Evolutionary conservation across 2,797 vertebrate species (phyloP).

Genomic region (Pipistrellus pipistrellus): DNA sequence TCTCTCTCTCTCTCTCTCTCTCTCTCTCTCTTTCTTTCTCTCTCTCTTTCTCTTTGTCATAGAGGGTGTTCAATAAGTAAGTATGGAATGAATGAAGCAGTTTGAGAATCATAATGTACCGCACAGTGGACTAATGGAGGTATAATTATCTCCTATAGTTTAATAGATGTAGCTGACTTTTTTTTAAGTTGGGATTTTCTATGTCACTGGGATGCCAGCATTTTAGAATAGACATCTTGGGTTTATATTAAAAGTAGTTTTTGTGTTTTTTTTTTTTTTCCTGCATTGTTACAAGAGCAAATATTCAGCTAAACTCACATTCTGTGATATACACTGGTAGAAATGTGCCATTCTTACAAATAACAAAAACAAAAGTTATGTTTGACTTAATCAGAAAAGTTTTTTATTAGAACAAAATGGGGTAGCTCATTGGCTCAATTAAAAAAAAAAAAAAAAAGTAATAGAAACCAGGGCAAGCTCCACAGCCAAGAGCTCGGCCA

Average conservation of each 20-base stretch:
- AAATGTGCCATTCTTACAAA: neutral
- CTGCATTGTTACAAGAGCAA: neutral
- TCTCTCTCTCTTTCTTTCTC: neutral
- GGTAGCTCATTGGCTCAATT: neutral
- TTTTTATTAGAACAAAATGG: neutral
- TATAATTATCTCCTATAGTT: neutral
- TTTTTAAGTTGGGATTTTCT: neutral
- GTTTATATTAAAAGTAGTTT: neutral
- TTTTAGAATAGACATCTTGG: constrained; percentile 29
- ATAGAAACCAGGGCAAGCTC: neutral
- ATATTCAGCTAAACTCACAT: neutral
- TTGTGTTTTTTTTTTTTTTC: neutral
- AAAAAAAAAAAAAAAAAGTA: neutral
- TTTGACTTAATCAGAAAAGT: neutral
- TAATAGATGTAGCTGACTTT: constrained; percentile 2
- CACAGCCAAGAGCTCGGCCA: neutral
- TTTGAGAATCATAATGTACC: constrained; percentile 31
- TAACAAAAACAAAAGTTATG: neutral
- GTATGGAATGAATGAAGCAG: neutral
- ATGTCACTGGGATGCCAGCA: neutral
- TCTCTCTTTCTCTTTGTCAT: constrained; percentile 6
- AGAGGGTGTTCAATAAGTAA: constrained; percentile 1
- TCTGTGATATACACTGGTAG: neutral
- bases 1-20: neutral
- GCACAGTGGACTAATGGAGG: neutral